Conservation (phyloP, 2,888 invertebrate species). For the Amphipoea oculea region DNA sequence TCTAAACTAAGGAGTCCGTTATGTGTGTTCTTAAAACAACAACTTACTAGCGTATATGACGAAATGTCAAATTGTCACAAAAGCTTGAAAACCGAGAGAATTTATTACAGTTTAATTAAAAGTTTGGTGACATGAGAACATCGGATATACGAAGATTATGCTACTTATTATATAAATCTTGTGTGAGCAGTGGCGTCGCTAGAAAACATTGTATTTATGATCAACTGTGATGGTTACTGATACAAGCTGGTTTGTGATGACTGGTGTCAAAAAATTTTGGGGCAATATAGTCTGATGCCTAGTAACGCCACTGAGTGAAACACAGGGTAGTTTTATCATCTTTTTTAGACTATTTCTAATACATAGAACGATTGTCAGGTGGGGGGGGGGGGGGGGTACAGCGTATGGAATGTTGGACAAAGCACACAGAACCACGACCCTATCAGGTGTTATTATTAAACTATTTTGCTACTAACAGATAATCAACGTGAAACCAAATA, state of each 20-base stretch:
- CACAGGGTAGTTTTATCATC: conserved; percentile 3
- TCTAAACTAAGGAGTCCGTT: conserved; percentile 10
- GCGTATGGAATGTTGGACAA: conserved; percentile 50
- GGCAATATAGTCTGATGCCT: conserved; percentile 36
- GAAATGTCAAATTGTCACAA: conserved; percentile 1
- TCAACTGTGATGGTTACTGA: not conserved
- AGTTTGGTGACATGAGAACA: conserved; percentile 17
- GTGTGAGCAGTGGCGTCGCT: conserved; percentile 51
- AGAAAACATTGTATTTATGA: conserved; percentile 16
- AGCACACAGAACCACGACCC: conserved; percentile 50
- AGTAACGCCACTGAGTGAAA: conserved; percentile 50
- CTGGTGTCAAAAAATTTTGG: conserved; percentile 35
- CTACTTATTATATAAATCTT: conserved; percentile 43
- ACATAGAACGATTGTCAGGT: conserved; percentile 47
- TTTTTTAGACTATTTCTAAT: conserved; percentile 46
- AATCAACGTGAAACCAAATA: not conserved
- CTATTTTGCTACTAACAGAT: conserved; percentile 4
- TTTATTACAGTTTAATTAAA: conserved; percentile 4
- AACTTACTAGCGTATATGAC: conserved; percentile 12
- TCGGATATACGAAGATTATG: conserved; percentile 33
- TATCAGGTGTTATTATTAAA: conserved; percentile 1
- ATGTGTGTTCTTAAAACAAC: conserved; percentile 1
- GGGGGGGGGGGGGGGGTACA: conserved; percentile 51
- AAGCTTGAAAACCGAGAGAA: not conserved
- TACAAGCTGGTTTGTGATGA: not conserved